A percentile compares a stretch with the other conserved stretches of the same genome.
Conservation (phyloP, 2,113 vertebrate species). For the Pygoscelis adeliae region DNA sequence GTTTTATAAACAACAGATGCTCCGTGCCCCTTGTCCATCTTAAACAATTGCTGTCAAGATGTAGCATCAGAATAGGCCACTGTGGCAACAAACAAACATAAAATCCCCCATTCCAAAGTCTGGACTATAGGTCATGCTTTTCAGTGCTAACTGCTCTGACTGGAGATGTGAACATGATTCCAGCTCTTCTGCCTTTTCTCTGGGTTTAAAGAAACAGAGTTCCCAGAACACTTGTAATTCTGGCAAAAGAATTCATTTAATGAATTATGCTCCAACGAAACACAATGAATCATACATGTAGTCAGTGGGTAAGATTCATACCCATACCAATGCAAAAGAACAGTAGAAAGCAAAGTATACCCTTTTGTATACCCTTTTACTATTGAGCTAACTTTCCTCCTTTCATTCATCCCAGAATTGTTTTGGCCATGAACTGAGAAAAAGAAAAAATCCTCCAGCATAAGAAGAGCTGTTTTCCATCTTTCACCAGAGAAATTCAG, state of each 20-base stretch:
- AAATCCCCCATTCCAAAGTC: not conserved
- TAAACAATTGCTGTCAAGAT: conserved; percentile 27
- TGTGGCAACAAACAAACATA: not conserved
- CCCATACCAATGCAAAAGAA: not conserved
- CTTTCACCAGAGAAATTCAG: not conserved
- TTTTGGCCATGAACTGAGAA: not conserved
- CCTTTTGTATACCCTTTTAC: not conserved
- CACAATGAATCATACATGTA: not conserved
- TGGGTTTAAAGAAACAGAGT: not conserved
- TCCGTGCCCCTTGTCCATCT: not conserved
- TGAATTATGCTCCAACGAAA: not conserved
- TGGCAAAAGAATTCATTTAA: not conserved
- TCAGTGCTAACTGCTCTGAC: not conserved
- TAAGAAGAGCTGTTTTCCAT: not conserved
- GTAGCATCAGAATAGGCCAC: not conserved
- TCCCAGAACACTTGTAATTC: not conserved
- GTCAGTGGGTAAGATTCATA: not conserved
- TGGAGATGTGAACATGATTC: not conserved
- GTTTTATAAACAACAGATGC: conserved; percentile 15
- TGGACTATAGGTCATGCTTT: not conserved
- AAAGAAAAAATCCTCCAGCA: not conserved
- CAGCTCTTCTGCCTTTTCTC: not conserved
- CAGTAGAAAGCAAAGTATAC: not conserved
- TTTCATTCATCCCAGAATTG: not conserved
- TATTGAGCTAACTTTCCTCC: not conserved